Conservation (phyloP, 2,888 invertebrate genomes). For the Himalopsyche tibetana region DNA sequence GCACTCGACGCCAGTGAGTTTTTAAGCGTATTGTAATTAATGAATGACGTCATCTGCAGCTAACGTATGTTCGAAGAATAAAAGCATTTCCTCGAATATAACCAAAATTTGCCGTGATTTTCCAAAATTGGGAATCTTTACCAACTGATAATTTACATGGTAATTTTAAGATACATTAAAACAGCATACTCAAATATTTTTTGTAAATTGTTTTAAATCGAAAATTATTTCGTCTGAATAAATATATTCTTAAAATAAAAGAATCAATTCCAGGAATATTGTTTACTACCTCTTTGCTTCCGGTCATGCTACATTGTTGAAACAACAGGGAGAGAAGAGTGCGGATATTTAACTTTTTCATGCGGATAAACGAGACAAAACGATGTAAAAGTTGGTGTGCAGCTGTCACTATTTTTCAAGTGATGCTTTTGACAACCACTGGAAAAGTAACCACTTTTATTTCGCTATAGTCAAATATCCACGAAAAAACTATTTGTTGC, state of each 20-base stretch:
- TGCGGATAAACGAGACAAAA: constrained; percentile 56
- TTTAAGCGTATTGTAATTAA: neutral
- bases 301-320: constrained; percentile 61
- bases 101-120: no score
- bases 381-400: constrained; percentile 45
- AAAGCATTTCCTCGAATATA: neutral
- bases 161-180: no score
- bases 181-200: no score
- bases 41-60: neutral
- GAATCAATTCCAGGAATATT: constrained; percentile 48
- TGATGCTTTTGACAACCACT: neutral
- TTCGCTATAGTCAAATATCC: no score
- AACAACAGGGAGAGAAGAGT: constrained; percentile 62
- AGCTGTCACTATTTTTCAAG: constrained; percentile 55
- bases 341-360: constrained; percentile 59
- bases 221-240: no score
- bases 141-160: no score
- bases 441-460: neutral
- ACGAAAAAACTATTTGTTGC: no score
- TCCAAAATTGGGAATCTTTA: no score
- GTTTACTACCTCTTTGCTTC: constrained; percentile 60
- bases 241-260: neutral
- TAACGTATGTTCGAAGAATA: neutral
- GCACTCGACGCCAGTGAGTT: no score
- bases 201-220: no score